Evolutionary conservation across 2,888 invertebrate genomes (phyloP), one percentile per base, ranked within the genome.

Genomic region (Elmis aenea): DNA sequence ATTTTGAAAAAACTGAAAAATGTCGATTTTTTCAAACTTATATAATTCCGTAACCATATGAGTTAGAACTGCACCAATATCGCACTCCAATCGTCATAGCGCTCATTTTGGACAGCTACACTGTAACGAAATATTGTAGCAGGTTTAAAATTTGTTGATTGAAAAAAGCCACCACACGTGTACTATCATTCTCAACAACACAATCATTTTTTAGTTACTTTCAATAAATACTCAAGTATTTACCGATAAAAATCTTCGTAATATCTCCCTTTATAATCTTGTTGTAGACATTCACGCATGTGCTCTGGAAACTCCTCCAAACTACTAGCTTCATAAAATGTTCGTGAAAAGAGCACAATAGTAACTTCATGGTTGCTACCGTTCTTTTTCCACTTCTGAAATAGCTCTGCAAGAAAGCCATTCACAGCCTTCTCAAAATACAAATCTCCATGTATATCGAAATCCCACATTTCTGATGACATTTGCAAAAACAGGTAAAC

Each of bases 381-480:
- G 62, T 89, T 84, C 70, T 86, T 87, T 78, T 91, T 93, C 99
- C 97, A 99, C 61, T 93, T 93, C 47, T 85, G 83, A 74, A 99
- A 97, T 2, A 99, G 75, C 64, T 97, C 95, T 0, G 92, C 83
- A 13, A 99, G 72, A 64, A 99, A 99, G 2, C 97, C 95, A 70
- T 94, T 92, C 0, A 97, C 91, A 26, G 97, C 95, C 61, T 91
- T 92, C 69, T 99, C 99, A 72, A 96, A 96, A 65, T 99, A 99
- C 31, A 99, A 72, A 71, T 99, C 97, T 1, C 99, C 99, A 62
- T 95, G 90, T 45, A 94, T 90, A 68, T 99, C 97, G 72, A 95
- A 96, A 59, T 97, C 94, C 97, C 97, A 99, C 99, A 99, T 99
- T 75, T 99, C 99, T 1, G 90, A 88, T 43, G 94, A 94, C 95